Base-by-base conservation (phyloP, 2,888 invertebrate species). In the Cephus pygmeus region DNA sequence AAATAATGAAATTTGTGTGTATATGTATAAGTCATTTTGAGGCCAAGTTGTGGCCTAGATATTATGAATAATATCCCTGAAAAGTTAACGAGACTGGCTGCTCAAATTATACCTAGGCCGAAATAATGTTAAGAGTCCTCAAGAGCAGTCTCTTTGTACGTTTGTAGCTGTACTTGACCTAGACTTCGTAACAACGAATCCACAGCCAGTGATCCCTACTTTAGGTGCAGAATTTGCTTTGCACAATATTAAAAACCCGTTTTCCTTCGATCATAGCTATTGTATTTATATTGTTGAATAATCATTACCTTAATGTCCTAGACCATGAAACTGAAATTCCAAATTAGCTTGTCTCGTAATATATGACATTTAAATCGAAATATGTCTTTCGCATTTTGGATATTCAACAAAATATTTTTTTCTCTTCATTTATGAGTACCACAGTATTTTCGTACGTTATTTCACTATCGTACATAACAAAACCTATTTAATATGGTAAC, bases 111-210 rank as follows among this genome's bases (percentile, higher is more conserved):
- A 56, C 40, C 40, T 56, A 56, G 40, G 23, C 40, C 40, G 40
- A 56, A 56, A 56, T 56, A 56, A 56, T 56, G 23, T 15, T 23
- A 9, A 56, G 40, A 56, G 40, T 56, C 15, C 23, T 56, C 40
- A 15, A 56, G 23, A 56, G 23, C 40, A 56, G 6, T 56, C 23
- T 56, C 40, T 40, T 23, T 56, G 40, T 56, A 56, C 71, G 1
- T 33, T 15, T 15, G 31, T 71, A 30, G 71, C 71, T 71, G 71
- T 71, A 71, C 71, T 71, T 71, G 71, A 71, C 71, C 71, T 71
- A 71, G 71, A 71, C 71, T 71, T 71, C 71, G 34, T 33, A 56
- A 15, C 0, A 56, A 23, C 40, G 23, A 23, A 56, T 56, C 40
- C 40, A 23, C 2, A 56, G 40, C 23, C 40, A 23, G 40, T 23